phyloP scores from a whole-genome alignment of 2,888 invertebrate genomes.

The Drosophila prostipennis region DNA sequence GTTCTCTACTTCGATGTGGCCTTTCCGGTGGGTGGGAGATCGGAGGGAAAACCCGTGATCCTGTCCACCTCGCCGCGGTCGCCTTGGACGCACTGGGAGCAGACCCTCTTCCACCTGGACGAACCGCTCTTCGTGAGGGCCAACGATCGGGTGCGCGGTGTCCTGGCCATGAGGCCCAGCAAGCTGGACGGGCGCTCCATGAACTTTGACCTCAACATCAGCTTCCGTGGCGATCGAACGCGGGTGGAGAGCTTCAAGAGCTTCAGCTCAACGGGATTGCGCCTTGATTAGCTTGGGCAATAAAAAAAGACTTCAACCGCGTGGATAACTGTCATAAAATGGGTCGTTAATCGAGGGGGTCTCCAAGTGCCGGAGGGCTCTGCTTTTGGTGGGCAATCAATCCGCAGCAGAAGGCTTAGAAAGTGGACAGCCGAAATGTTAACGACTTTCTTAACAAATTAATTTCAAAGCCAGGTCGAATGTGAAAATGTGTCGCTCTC shows the following conservation, averaged over 20 bases:
- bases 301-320: constrained; percentile 36
- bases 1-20: constrained; percentile 50
- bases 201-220: constrained; percentile 34
- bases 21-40: constrained; percentile 5
- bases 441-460: constrained; percentile 74
- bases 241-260: constrained; percentile 30
- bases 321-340: constrained; percentile 59
- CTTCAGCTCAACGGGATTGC: constrained; percentile 12
- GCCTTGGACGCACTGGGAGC: constrained; percentile 54
- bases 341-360: constrained; percentile 53
- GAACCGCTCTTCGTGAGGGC: constrained; percentile 34
- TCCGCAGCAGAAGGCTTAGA: constrained; percentile 49
- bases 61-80: constrained; percentile 51
- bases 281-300: background rate
- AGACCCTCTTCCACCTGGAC: constrained; percentile 49
- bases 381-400: constrained; percentile 44
- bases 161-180: constrained; percentile 32
- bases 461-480: constrained; percentile 55
- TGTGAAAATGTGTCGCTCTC: constrained; percentile 59
- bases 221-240: constrained; percentile 25
- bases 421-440: constrained; percentile 65
- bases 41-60: background rate
- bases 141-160: constrained; percentile 43
- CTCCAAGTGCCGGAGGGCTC: constrained; percentile 35
- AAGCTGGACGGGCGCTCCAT: constrained; percentile 34